Percentiles rank a stretch among this genome's conserved stretches.
phyloP scores from a whole-genome alignment of 23 tunicate species.

The Oikopleura albicans region DNA sequence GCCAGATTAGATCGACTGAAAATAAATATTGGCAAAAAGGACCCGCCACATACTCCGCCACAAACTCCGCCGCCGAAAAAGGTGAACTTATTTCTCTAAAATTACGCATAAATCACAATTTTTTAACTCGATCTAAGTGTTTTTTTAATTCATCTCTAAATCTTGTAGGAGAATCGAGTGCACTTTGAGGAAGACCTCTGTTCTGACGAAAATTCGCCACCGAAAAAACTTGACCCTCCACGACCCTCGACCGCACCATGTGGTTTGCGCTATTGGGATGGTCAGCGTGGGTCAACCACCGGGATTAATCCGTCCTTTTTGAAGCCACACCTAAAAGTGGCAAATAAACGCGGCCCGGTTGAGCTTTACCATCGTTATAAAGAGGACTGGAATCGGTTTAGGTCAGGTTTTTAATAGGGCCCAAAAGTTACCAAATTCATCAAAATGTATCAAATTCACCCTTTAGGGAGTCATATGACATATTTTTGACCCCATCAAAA shows the following conservation, averaged over 20 bases:
- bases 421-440: no score
- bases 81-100: no score
- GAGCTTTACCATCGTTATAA: neutral
- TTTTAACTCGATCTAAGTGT: neutral
- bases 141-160: neutral
- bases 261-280: neutral
- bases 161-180: neutral
- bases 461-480: no score
- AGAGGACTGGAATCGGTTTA: neutral
- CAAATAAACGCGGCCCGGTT: neutral
- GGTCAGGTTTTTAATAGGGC: no score
- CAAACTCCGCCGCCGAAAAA: no score
- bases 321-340: neutral
- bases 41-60: neutral
- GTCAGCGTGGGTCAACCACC: neutral
- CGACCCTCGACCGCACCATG: neutral
- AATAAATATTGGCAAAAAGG: neutral
- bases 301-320: constrained; percentile 1
- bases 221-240: no score
- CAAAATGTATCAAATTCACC: no score
- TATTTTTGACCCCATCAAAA: no score
- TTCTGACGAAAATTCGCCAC: neutral
- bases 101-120: neutral
- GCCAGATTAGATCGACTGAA: neutral
- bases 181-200: neutral